These are phyloP conservation scores for Meghimatium bilineatum DNA, from an alignment of 2,888 invertebrate species.

Conservation along the genomic window DNA sequence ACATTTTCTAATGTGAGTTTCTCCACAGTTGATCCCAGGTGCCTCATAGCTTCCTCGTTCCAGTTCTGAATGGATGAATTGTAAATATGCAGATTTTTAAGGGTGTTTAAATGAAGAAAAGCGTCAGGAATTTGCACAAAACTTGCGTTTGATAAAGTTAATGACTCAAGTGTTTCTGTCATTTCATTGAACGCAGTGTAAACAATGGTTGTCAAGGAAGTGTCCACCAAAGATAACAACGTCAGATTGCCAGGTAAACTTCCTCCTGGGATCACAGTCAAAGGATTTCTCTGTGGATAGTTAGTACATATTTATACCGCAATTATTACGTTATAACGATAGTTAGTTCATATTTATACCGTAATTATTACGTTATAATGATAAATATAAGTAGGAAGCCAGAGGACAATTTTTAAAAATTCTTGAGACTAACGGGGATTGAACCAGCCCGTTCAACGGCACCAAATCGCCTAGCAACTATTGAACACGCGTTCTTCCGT, in stretches of 20 bases:
- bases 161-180: neutral
- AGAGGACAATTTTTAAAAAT: too few species aligned
- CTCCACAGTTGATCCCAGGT: neutral
- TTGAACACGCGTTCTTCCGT: too few species aligned
- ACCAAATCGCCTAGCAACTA: too few species aligned
- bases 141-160: neutral
- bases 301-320: neutral
- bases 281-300: neutral
- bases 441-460: too few species aligned
- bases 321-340: too few species aligned
- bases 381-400: too few species aligned
- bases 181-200: neutral
- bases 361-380: too few species aligned
- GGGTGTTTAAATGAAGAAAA: neutral
- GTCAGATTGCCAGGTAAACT: neutral
- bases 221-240: neutral
- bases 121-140: constrained; percentile 9
- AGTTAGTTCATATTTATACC: too few species aligned
- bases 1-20: neutral
- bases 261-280: neutral
- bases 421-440: too few species aligned
- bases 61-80: neutral
- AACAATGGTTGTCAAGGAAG: neutral
- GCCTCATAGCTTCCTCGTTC: constrained; percentile 1
- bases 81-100: neutral